Conservation (phyloP, 2,797 vertebrate genomes). For the Sebastes iracundus region DNA sequence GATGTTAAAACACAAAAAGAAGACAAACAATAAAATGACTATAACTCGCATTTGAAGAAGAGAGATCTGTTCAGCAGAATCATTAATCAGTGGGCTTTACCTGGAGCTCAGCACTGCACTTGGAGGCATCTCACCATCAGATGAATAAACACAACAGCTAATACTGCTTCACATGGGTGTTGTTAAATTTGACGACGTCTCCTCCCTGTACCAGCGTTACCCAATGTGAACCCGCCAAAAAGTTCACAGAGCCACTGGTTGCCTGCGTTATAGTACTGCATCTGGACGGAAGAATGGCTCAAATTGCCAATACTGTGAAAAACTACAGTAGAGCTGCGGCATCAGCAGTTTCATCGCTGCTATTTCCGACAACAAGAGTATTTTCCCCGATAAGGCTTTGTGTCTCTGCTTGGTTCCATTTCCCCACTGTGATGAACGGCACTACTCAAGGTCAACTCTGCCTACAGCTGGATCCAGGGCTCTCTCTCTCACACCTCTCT, state of each 20-base stretch:
- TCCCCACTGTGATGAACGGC: constrained; percentile 47
- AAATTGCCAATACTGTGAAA: constrained; percentile 69
- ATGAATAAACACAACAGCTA: constrained; percentile 14
- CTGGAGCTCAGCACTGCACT: constrained; percentile 20
- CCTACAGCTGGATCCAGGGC: constrained; percentile 8
- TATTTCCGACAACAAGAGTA: constrained; percentile 74
- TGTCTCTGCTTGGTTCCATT: constrained; percentile 62
- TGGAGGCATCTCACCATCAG: not conserved
- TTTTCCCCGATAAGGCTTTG: constrained; percentile 72
- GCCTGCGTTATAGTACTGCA: constrained; percentile 24
- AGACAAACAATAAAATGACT: not conserved
- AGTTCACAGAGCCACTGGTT: constrained; percentile 27
- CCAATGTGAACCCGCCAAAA: constrained; percentile 5
- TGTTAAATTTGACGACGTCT: constrained; percentile 15
- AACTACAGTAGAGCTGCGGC: constrained; percentile 50
- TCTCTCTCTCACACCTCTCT: not conserved
- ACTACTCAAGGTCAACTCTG: constrained; percentile 67
- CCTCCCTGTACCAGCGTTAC: not conserved
- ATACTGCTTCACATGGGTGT: constrained; percentile 19
- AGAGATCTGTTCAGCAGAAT: not conserved
- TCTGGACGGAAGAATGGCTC: constrained; percentile 46
- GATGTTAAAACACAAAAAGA: not conserved
- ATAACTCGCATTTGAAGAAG: not conserved
- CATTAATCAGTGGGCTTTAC: constrained; percentile 32
- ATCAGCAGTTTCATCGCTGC: constrained; percentile 78